Base-by-base conservation (phyloP, 2,888 invertebrate species). In the Dicranocentrus wangi region DNA sequence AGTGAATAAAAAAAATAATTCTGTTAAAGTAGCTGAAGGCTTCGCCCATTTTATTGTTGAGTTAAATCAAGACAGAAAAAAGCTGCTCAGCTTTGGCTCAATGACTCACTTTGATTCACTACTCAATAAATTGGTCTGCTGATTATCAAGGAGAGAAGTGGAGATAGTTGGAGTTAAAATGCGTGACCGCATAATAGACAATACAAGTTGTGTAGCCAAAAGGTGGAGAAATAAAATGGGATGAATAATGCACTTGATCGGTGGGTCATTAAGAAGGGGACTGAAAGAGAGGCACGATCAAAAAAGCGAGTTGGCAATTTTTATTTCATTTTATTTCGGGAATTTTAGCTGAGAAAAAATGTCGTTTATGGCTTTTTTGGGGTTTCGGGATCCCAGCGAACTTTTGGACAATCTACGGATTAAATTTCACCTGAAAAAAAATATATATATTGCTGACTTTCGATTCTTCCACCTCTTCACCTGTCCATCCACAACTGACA, bases 361-460 rank as follows among this genome's bases (percentile, higher is more conserved):
- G 77, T 77, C 70, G 47, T 68, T 76, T 76, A 68, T 76, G 68
- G 43, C 76, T 47, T 58, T 75, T 66, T 25, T 8, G 23, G 23
- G 68, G 53, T 68, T 28, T 23, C 47, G 2, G 10, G 5, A 47
- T 47, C 13, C 15, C n/a, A 65, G 43, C 42, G 65, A 71, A 71
- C 71, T 79, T 71, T n/a, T 65, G 60, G 61, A 70, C 70, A 78
- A 78, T 78, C 70, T 70, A 70, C 42, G 70, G 77, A 78, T 78
- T 78, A 78, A 78, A 78, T 78, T 78, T 78, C 77, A 78, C 61
- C 63, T 68, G 61, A 76, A n/a, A n/a, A n/a, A n/a, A n/a, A n/a
- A n/a, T n/a, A n/a, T n/a, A n/a, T n/a, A n/a, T n/a, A n/a, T n/a
- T n/a, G n/a, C n/a, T n/a, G n/a, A n/a, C n/a, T n/a, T n/a, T n/a